Evolutionary conservation across 2,113 vertebrate species (phyloP), one percentile per base, ranked within the genome.

Genomic region (Cettia cetti): DNA sequence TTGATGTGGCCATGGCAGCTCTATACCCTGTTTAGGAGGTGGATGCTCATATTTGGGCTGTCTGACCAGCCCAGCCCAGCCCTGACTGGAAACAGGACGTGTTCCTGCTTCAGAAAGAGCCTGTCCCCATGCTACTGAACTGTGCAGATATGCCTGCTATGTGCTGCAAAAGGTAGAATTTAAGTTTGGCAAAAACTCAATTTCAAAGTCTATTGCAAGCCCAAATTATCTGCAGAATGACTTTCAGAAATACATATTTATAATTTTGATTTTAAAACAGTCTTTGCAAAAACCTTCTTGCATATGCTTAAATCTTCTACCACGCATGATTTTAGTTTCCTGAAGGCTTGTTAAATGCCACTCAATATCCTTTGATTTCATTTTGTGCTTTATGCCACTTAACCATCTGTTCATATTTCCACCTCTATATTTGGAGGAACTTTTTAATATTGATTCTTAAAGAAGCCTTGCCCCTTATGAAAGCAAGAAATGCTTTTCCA

Each of bases 111-210:
- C 53, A 85, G 60, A 53, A 71, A 30, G 37, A 74, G 47, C 68
- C 59, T 0, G 0, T 21, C 35, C 33, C 76, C 35, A 22, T 0
- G 0, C 23, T 5, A 54, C 54, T 7, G 35, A 63, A 10, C 24
- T 26, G 33, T 13, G 42, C 37, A 44, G 47, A 63, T 2, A 5
- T 8, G 31, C 45, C 74, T 68, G 75, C 45, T 31, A 20, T 1
- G 2, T 9, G 39, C 64, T 71, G 52, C 59, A 53, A 82, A 88
- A 65, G n/a, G 42, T 56, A 91, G 52, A 57, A 66, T 16, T 35
- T 14, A 37, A 37, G 17, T 59, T 33, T 45, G 71, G n/a, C 54
- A 81, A 81, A 78, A 84, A 1, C 27, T 90, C 21, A 1, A 4
- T 44, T 86, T 60, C 44, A 75, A 53, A 53, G 57, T 19, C 56